Evolutionary conservation across 2,888 invertebrate genomes (phyloP).

Genomic region (Axea sp.): DNA sequence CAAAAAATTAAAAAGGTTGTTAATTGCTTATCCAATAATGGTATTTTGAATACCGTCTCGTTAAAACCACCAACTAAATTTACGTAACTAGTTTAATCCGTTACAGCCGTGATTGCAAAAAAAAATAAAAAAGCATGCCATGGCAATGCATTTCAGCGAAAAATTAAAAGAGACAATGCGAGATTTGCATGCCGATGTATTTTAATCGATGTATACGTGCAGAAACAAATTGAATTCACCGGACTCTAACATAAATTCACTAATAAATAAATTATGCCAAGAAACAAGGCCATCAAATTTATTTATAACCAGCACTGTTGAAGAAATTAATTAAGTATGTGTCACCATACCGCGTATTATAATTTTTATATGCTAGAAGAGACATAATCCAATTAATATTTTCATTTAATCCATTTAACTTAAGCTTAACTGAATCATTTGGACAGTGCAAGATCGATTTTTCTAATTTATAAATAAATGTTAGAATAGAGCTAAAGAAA

Average conservation of each 20-base stretch:
- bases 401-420: too few species aligned
- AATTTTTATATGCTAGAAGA: conserved; percentile 9
- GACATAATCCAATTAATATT: neutral
- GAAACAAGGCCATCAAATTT: conserved; percentile 21
- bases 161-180: conserved; percentile 8
- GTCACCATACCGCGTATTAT: conserved; percentile 12
- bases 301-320: conserved; percentile 9
- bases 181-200: conserved; percentile 14
- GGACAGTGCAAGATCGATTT: too few species aligned
- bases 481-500: too few species aligned
- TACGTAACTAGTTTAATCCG: conserved; percentile 1
- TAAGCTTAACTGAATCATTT: neutral
- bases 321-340: conserved; percentile 25
- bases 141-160: neutral
- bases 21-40: too few species aligned
- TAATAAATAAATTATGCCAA: conserved; percentile 10
- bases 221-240: conserved; percentile 11
- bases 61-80: too few species aligned
- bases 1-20: too few species aligned
- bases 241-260: conserved; percentile 2
- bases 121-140: neutral
- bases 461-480: too few species aligned
- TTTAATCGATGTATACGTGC: conserved; percentile 1
- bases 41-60: too few species aligned
- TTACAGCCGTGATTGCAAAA: too few species aligned